A percentile compares a stretch with the other conserved stretches of the same genome.
These are phyloP conservation scores for Drosophila varians DNA, from an alignment of 1,140 invertebrate genomes.

Conservation along the genomic window DNA sequence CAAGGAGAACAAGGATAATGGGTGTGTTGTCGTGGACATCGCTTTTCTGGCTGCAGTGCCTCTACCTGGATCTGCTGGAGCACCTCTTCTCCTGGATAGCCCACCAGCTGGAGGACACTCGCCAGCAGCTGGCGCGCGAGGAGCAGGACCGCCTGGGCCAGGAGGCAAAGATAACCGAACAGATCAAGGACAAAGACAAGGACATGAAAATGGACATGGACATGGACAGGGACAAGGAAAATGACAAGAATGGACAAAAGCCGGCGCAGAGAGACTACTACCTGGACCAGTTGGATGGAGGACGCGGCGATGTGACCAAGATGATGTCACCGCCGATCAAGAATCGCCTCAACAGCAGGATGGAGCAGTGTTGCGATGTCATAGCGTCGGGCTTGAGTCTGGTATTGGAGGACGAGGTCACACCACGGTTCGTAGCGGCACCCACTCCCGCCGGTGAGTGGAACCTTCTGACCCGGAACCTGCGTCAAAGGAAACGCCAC, in stretches of 20 bases:
- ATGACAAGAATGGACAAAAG: background rate
- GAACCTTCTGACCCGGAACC: conserved; percentile 58
- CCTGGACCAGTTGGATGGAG: too few relatives aligned
- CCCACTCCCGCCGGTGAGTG: conserved; percentile 18
- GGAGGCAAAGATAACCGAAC: background rate
- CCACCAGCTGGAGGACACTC: conserved; percentile 5
- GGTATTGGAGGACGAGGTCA: conserved; percentile 66
- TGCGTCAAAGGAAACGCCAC: conserved; percentile 5
- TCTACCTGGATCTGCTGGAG: conserved; percentile 41
- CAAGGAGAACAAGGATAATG: background rate
- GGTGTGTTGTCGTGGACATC: conserved; percentile 9
- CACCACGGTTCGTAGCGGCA: conserved; percentile 42
- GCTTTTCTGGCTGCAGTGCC: background rate
- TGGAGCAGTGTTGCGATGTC: conserved; percentile 41
- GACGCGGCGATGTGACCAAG: background rate
- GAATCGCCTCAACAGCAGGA: conserved; percentile 5
- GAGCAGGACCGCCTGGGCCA: background rate
- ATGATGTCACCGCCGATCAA: conserved; percentile 9
- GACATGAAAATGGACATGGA: too few relatives aligned
- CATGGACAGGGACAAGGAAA: too few relatives aligned
- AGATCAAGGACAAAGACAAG: background rate
- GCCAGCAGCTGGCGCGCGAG: background rate
- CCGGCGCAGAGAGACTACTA: background rate
- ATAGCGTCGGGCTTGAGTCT: conserved; percentile 34
- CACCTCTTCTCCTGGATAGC: conserved; percentile 28